phyloP scores from a whole-genome alignment of 2,113 vertebrate genomes.

The Coreoperca whiteheadi region DNA sequence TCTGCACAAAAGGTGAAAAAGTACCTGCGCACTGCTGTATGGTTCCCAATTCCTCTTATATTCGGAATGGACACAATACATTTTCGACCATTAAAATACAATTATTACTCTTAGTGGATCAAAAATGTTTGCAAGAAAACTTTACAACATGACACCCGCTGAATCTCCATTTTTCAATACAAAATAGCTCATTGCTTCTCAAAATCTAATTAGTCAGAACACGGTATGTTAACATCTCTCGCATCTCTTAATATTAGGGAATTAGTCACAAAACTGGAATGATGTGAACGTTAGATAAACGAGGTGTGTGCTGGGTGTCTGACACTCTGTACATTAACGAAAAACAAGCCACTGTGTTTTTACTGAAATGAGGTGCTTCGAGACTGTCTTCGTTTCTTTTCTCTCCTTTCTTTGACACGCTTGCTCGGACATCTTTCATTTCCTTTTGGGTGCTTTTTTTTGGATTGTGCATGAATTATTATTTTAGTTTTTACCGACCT shows the following conservation, averaged over 20 bases:
- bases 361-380: neutral
- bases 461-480: neutral
- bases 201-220: neutral
- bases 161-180: neutral
- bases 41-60: neutral
- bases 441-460: neutral
- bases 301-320: neutral
- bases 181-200: neutral
- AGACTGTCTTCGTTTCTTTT: neutral
- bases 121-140: neutral
- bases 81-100: neutral
- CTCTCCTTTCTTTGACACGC: neutral
- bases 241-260: neutral
- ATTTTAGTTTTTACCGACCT: too few relatives aligned
- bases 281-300: neutral
- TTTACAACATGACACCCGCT: neutral
- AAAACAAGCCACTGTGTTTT: neutral
- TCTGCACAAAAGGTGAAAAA: neutral
- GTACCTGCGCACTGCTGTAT: neutral
- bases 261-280: too few relatives aligned
- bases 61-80: neutral
- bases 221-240: neutral
- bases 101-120: neutral
- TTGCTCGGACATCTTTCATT: neutral
- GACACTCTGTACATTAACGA: neutral